Base-by-base conservation (phyloP, 2,888 invertebrate species). In the Acanthosepion pharaonis region DNA sequence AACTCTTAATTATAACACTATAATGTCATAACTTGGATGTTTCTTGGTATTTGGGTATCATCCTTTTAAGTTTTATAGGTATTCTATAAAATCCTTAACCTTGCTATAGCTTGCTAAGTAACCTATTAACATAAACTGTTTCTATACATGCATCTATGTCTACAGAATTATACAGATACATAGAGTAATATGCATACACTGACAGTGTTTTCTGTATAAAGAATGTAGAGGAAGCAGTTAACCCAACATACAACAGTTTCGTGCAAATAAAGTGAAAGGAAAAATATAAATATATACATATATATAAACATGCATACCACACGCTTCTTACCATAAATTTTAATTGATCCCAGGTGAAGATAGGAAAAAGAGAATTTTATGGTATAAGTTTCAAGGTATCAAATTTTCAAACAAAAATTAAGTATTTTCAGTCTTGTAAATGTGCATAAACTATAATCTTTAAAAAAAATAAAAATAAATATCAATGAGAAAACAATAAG, bases 241-340 rank as follows among this genome's bases (percentile, higher is more conserved):
- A 78, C 78, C n/a, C 78, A 78, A 78, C 78, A 78, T 28, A 78
- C 9, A 78, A 78, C 78, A 78, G n/a, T n/a, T 78, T n/a, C 78
- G n/a, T 78, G 78, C 78, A 78, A 78, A 78, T 25, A 64, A 78
- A 78, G 33, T 78, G 78, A n/a, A 78, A 78, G n/a, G 9, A 78
- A n/a, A 23, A 5, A 0, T 33, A 92, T 28, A 92, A 5, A 48
- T 5, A 20, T 92, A 92, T 92, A 92, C 18, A 92, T 92, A 92
- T 48, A 92, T 48, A 8, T 92, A 92, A 49, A 92, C 93, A 93
- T 53, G 93, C 93, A 93, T 93, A 93, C 93, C 53, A 93, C 53
- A 51, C 93, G 93, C 93, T 93, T 93, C 93, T 93, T 93, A 93
- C 93, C 93, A 93, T 93, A 93, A 53, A n/a, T 93, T 78, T 49